These are phyloP conservation scores for Paracyprichromis sp. DNA, from an alignment of 2,113 vertebrate species.

Conservation along the genomic window DNA sequence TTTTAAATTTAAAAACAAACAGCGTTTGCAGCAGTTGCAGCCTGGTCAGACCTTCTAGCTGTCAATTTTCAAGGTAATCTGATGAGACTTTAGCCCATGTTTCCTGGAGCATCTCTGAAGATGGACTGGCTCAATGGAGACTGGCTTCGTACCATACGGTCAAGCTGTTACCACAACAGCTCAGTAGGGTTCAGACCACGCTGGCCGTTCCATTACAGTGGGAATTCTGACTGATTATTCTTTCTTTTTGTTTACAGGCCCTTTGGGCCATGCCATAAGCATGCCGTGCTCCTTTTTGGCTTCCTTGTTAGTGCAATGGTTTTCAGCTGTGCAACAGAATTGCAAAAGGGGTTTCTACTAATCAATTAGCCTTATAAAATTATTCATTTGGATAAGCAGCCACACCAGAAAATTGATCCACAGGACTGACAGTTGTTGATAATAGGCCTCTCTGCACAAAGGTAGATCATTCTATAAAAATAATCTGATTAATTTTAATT, in stretches of 20 bases:
- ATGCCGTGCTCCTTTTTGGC: not conserved
- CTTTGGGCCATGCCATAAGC: not conserved
- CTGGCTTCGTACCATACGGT: not conserved
- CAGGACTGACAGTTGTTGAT: not conserved
- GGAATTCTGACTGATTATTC: not conserved
- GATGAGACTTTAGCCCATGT: not conserved
- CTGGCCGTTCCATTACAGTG: not conserved
- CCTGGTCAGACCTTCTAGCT: not conserved
- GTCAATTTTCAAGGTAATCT: not conserved
- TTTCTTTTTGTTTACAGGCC: not conserved
- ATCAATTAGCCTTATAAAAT: not conserved
- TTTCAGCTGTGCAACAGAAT: not conserved
- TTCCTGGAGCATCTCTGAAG: not conserved
- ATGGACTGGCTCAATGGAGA: not conserved
- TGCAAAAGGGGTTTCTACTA: not conserved
- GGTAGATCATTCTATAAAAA: not conserved
- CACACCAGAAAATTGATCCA: not conserved
- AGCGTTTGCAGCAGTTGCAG: not conserved
- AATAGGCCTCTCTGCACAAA: not conserved
- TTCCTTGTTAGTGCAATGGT: not conserved
- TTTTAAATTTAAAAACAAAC: not conserved
- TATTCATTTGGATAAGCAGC: not conserved
- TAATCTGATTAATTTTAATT: not conserved
- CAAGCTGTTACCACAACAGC: not conserved
- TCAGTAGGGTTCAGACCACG: not conserved